phyloP scores from a whole-genome alignment of 2,797 vertebrate genomes.

The Ctenosaura bakeri region DNA sequence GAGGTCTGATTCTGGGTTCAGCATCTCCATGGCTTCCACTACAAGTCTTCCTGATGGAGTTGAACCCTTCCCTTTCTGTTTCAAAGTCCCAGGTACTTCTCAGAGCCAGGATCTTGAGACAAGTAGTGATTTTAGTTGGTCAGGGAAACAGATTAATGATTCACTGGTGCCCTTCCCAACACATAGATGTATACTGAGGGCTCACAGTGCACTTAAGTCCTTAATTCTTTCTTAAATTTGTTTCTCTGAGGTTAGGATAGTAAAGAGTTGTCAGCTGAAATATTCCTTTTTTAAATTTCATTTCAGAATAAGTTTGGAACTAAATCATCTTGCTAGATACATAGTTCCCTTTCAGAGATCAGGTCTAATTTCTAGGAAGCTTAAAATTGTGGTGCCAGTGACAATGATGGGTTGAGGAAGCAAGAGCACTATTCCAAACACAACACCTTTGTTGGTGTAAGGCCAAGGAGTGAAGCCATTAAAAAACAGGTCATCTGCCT shows the following conservation, averaged over 20 bases:
- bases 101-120: neutral
- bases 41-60: neutral
- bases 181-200: neutral
- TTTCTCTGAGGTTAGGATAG: neutral
- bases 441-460: neutral
- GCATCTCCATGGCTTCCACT: neutral
- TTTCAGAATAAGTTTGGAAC: neutral
- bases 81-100: neutral
- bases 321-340: neutral
- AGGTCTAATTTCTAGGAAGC: neutral
- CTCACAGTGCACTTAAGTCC: neutral
- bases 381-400: neutral
- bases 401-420: neutral
- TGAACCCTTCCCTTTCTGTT: neutral
- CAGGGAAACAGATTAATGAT: neutral
- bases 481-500: neutral
- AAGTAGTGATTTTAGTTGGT: neutral
- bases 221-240: neutral
- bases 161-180: neutral
- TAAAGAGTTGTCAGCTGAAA: neutral
- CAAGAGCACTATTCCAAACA: neutral
- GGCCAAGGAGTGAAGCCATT: neutral
- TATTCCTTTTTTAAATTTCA: neutral
- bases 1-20: neutral
- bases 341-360: neutral